A percentile compares a stretch with the other conserved stretches of the same genome.
Evolutionary conservation across 2,888 invertebrate genomes (phyloP).

Genomic region (Tachystola acroxantha): DNA sequence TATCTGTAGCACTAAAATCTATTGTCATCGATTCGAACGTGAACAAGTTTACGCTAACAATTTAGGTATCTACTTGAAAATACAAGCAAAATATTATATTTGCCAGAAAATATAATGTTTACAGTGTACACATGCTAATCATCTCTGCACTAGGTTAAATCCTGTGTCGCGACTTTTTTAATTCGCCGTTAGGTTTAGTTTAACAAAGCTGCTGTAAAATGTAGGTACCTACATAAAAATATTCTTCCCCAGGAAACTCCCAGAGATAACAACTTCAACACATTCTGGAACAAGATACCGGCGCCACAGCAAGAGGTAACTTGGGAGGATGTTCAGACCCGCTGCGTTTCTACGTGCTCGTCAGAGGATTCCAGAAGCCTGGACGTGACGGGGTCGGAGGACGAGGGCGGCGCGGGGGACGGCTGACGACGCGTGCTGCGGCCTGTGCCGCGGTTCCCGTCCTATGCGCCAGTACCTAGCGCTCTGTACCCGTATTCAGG

Average conservation of each 20-base stretch:
- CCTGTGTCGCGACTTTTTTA: too few relatives aligned
- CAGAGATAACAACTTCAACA: slow-evolving; percentile 63
- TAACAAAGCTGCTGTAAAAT: too few relatives aligned
- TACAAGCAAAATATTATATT: too few relatives aligned
- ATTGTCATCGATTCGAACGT: too few relatives aligned
- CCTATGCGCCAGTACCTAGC: slow-evolving; percentile 39
- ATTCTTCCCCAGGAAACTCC: slow-evolving; percentile 45
- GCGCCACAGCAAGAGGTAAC: slow-evolving; percentile 47
- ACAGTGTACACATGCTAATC: too few relatives aligned
- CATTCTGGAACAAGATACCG: slow-evolving; percentile 69
- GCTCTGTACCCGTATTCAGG: slow-evolving; percentile 44
- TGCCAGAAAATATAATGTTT: too few relatives aligned
- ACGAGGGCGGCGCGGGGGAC: slow-evolving; percentile 58
- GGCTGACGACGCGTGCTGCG: slow-evolving; percentile 72
- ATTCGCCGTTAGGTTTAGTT: too few relatives aligned
- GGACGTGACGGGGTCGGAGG: slow-evolving; percentile 74
- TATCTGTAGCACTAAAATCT: too few relatives aligned
- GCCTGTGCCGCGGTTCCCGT: slow-evolving; percentile 73
- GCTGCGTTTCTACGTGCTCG: slow-evolving; percentile 59
- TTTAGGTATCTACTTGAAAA: too few relatives aligned
- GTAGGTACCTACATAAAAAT: too few relatives aligned
- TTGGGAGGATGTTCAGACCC: slow-evolving; percentile 53
- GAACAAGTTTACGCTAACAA: too few relatives aligned
- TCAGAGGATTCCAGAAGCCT: slow-evolving; percentile 71
- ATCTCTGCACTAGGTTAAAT: too few relatives aligned